Evolutionary conservation across 2,888 invertebrate species (phyloP), one percentile per base, ranked within the genome.

Genomic region (Trissoscelio sp.): DNA sequence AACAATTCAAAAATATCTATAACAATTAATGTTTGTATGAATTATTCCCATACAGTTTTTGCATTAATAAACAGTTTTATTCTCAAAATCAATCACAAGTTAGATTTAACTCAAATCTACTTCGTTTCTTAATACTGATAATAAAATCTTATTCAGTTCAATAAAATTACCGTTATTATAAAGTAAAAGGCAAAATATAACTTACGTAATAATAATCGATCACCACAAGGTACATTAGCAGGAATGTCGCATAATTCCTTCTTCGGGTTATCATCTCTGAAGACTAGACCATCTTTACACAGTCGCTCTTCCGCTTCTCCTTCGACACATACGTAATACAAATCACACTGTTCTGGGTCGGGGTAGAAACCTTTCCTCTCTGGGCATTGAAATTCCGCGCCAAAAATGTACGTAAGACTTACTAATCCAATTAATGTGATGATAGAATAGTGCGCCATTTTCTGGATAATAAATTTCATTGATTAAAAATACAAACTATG

Each of bases 251-350:
- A 96, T 51, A 94, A 92, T 85, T 95, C 95, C 85, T 95, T 94
- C 89, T 93, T 94, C 0, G 95, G 93, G 88, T 95, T 95, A 83
- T 93, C 94, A 84, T 95, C 95, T 73, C 94, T 93, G 91, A 96
- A 96, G 18, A 96, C 95, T 31, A 96, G 92, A 0, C 96, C 96
- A 84, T 96, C 96, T 0, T 96, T 95, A 89, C 96, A 96, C 11
- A 96, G 92, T 84, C 93, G 94, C 73, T 94, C 92, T 89, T 95
- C 95, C 2, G 95, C 90, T 74, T 92, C 92, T 22, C 95, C 95
- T 39, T 81, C 82, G 72, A 92, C 92, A 92, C 96, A 96, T 87
- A 94, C 94, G 91, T 95, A 96, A 91, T 96, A 96, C 82, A 96
- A 93, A 92, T 96, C 96, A 89, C 96, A 96, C 90, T 96, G 95